Evolutionary conservation across 2,797 vertebrate genomes (phyloP), one percentile per base, ranked within the genome.

Genomic region (Taenioides sp.): DNA sequence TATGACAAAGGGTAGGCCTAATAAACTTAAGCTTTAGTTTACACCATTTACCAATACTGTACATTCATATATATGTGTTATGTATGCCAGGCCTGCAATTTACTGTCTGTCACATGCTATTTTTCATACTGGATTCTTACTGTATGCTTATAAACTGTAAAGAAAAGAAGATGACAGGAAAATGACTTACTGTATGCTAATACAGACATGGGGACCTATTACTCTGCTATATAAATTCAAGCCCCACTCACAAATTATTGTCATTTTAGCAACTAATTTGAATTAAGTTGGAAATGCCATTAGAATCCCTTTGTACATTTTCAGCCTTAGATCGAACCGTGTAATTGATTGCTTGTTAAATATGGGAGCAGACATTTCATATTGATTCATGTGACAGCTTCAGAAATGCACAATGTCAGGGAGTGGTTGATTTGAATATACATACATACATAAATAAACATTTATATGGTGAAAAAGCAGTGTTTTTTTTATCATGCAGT

Each of bases 311-410:
- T 79, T 72, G 80, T 78, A 87, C 74, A 81, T 84, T 78, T 79
- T 79, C 65, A 76, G 71, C 77, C 67, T 74, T 64, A 69, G 84
- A 84, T 73, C 66, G 67, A 80, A 80, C 71, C 72, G 59, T 23
- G 55, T 87, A 86, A 92, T 82, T 67, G 82, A 92, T 87, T 77
- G 69, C 86, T 84, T 79, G 34, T 87, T 88, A 81, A 87, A 65
- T 83, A 84, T 79, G 82, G 78, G 84, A 85, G 85, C 84, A 82
- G 65, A 75, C 70, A 69, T 86, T 87, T 81, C 60, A 28, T 72
- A 86, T 88, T 89, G 83, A 93, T 92, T 92, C 79, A 79, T 86
- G 75, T 70, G 71, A 62, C 58, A 25, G 7, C 40, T 47, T 65
- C 14, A 65, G 6, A 65, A 71, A 76, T 50, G 40, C 59, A 77